These are phyloP conservation scores for Limosa lapponica DNA, from an alignment of 2,797 vertebrate species.

Conservation along the genomic window DNA sequence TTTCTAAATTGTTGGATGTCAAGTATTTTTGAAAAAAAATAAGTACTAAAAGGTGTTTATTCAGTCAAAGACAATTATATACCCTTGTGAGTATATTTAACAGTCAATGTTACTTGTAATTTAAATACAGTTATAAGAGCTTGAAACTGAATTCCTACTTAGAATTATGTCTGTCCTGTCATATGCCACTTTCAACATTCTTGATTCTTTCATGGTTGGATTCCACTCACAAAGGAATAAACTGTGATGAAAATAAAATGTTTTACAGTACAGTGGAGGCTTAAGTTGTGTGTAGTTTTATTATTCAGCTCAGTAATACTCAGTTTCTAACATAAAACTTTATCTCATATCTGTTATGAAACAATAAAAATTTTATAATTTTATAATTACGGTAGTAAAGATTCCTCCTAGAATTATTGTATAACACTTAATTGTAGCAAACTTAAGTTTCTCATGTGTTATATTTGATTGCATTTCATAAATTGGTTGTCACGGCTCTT, in stretches of 20 bases:
- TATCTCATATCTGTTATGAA: not conserved
- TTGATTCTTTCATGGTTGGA: not conserved
- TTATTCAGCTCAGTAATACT: not conserved
- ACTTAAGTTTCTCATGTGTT: not conserved
- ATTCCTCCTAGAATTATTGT: not conserved
- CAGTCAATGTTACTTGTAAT: not conserved
- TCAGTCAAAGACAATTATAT: not conserved
- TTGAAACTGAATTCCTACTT: not conserved
- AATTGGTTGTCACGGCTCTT: not conserved
- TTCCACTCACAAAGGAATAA: not conserved
- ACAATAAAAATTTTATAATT: not conserved
- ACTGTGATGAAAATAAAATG: not conserved
- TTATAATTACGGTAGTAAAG: not conserved
- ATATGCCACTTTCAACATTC: not conserved
- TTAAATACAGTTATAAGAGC: not conserved
- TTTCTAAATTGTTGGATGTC: not conserved
- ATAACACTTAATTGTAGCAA: not conserved
- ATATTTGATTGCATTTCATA: not conserved
- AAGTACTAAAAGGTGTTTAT: conserved; percentile 6
- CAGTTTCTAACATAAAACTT: not conserved
- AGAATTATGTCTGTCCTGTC: not conserved
- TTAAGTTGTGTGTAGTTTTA: not conserved
- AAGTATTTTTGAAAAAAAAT: not conserved
- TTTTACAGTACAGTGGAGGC: not conserved
- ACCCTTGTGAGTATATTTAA: not conserved